Evolutionary conservation across 2,797 vertebrate genomes (phyloP).

Genomic region (Macropodus opercularis): DNA sequence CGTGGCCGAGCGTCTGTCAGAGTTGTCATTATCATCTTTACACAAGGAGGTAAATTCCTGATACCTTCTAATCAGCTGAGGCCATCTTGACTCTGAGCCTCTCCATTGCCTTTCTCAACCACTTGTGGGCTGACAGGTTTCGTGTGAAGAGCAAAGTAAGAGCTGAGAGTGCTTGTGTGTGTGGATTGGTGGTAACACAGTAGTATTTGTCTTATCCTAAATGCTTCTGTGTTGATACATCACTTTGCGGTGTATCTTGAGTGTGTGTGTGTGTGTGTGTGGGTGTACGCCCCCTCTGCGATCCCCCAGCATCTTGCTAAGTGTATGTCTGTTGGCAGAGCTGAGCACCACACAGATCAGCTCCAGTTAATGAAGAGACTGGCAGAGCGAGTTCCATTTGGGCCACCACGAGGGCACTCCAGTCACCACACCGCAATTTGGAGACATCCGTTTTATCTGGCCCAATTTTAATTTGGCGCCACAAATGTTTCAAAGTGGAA

Average conservation of each 20-base stretch:
- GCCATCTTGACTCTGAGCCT: slow-evolving; percentile 68
- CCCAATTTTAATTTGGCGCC: slow-evolving; percentile 19
- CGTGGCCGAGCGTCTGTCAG: slow-evolving; percentile 58
- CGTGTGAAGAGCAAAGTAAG: slow-evolving; percentile 47
- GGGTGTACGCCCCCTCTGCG: slow-evolving; percentile 10
- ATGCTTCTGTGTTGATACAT: neutral
- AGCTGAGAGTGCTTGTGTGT: slow-evolving; percentile 17
- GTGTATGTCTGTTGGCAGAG: slow-evolving; percentile 29
- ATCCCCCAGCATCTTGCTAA: slow-evolving; percentile 20
- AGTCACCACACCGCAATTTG: slow-evolving; percentile 20
- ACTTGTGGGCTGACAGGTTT: slow-evolving; percentile 59
- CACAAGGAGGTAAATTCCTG: slow-evolving; percentile 71
- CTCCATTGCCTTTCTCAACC: slow-evolving; percentile 47
- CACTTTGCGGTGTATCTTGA: neutral
- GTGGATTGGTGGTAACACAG: neutral
- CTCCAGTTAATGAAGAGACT: slow-evolving; percentile 46
- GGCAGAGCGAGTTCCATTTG: slow-evolving; percentile 28
- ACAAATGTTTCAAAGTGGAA: slow-evolving; percentile 19
- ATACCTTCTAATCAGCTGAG: slow-evolving; percentile 71
- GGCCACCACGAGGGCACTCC: slow-evolving; percentile 31
- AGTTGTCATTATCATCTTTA: slow-evolving; percentile 75
- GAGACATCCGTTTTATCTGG: slow-evolving; percentile 45
- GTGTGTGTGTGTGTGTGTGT: slow-evolving; percentile 2
- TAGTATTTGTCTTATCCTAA: neutral
- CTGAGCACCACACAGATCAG: slow-evolving; percentile 22